A percentile compares a stretch with the other conserved stretches of the same genome.
Evolutionary conservation across 1,140 invertebrate species (phyloP).

Genomic region (Hormaphis cornu): DNA sequence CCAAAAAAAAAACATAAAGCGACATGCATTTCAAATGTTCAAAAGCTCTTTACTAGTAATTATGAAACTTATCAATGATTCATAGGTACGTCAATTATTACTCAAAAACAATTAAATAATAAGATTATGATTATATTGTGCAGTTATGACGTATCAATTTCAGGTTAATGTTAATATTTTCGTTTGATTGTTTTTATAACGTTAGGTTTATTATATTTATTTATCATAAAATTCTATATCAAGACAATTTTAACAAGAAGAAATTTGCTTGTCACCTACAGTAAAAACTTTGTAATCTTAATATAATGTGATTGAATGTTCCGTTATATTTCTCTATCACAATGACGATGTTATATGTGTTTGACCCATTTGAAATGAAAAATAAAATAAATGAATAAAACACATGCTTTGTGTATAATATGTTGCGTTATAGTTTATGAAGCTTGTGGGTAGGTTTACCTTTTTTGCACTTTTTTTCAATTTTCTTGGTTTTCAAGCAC

Average conservation of each 20-base stretch:
- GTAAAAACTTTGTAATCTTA: not conserved
- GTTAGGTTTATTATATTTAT: not conserved
- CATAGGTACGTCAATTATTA: no score
- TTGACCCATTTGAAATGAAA: not conserved
- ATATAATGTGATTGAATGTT: not conserved
- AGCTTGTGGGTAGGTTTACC: conserved; percentile 45
- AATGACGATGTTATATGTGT: not conserved
- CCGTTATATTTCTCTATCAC: not conserved
- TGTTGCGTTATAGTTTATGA: not conserved
- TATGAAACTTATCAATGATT: not conserved
- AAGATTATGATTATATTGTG: no score
- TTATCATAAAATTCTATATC: no score
- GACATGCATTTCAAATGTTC: not conserved
- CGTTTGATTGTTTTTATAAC: not conserved
- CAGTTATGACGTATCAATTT: no score
- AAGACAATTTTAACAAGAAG: not conserved
- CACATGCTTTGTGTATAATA: not conserved
- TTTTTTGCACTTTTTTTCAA: conserved; percentile 85
- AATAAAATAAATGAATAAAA: not conserved
- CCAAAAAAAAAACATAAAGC: conserved; percentile 33
- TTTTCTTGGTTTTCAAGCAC: conserved; percentile 73
- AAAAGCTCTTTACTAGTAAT: not conserved
- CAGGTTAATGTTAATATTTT: not conserved
- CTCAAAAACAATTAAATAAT: no score
- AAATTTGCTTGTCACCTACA: not conserved